Base-by-base conservation (phyloP, 2,113 vertebrate genomes). In the Thermophis baileyi region DNA sequence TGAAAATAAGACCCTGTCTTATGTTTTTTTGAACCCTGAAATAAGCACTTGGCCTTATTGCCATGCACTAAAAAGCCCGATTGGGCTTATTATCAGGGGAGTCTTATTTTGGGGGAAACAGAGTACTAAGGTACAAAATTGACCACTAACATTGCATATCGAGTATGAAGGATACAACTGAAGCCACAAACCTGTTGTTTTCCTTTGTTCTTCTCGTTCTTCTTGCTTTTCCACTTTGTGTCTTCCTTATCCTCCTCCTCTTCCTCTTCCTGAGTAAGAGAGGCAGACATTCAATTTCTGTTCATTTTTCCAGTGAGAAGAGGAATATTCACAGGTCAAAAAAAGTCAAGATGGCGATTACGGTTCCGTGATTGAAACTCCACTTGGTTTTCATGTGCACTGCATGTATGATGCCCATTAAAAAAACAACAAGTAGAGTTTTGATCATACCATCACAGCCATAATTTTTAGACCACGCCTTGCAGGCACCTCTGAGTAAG, bases 181-280 rank as follows among this genome's bases (percentile, higher is more conserved):
- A 74, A 88, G 4, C 11, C 49, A 44, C 88, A 89, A 40, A 95
- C 94, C 93, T 94, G 92, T 50, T 88, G 85, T 49, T 88, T 95
- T 22, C 94, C 94, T 54, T 94, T 91, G 40, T 50, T 87, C 69
- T 91, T 95, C 50, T 94, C 93, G 0, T 94, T 94, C 11, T 94
- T 94, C 0, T 9, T 60, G 27, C 85, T 90, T 14, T 93, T 94
- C 46, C 49, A 69, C 88, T 94, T 94, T 6, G 49, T 89, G 1
- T 93, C 93, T 44, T 94, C 87, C 35, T 93, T 81, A 40, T 81
- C 91, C 10, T 94, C 93, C 0, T 94, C 90, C 53, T 93, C 93
- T 0, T 94, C 89, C 51, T 93, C 88, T 11, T 49, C 53, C 90
- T 86, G 54, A 89, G 86, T 51, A n/a, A 87, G 3, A 87, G 47